Conservation (phyloP, 2,797 vertebrate species). For the Tokudaia tokunoshimensis region DNA sequence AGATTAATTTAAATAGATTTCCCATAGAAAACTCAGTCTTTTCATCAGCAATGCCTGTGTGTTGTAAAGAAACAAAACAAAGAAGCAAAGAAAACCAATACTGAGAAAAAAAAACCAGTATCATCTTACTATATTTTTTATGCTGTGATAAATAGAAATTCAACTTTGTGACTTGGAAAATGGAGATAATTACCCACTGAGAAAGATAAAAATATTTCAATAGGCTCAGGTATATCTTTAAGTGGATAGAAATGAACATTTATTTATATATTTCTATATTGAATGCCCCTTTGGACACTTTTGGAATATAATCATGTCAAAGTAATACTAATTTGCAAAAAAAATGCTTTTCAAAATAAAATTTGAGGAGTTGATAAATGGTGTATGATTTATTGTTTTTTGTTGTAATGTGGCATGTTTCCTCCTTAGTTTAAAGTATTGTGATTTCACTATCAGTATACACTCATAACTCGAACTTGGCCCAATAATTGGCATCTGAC, state of each 20-base stretch:
- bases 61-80: neutral
- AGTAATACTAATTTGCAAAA: neutral
- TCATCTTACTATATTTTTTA: neutral
- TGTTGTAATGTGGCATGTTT: neutral
- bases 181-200: neutral
- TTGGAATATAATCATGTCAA: neutral
- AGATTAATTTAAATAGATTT: neutral
- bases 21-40: neutral
- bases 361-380: neutral
- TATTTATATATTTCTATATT: neutral
- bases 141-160: slow-evolving; percentile 1
- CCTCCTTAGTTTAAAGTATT: slow-evolving; percentile 28
- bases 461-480: neutral
- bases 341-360: neutral
- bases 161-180: neutral
- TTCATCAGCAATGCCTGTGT: neutral
- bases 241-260: neutral
- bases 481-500: neutral
- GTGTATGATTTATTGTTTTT: slow-evolving; percentile 14
- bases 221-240: neutral
- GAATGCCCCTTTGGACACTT: slow-evolving; percentile 24
- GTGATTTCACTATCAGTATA: neutral
- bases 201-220: neutral
- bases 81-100: neutral
- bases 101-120: neutral